Conservation (phyloP, 2,888 invertebrate genomes). For the Drosophila greeni region DNA sequence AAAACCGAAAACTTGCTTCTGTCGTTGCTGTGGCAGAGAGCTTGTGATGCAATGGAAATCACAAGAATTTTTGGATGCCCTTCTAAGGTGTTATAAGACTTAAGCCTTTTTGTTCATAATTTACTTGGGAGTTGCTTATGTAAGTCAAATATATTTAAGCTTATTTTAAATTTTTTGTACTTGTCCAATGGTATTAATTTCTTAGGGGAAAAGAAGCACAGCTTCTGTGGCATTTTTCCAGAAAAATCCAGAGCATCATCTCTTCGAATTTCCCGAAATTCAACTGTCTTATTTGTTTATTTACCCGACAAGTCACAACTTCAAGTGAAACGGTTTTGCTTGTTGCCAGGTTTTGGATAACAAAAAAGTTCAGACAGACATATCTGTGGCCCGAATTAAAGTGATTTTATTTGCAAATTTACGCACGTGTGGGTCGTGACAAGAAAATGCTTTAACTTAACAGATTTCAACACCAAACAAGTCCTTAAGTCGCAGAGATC, state of each 20-base stretch:
- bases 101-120: neutral
- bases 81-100: neutral
- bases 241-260: neutral
- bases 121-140: neutral
- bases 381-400: neutral
- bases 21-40: neutral
- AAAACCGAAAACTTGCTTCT: neutral
- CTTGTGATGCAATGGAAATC: neutral
- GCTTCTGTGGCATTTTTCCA: neutral
- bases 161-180: neutral
- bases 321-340: neutral
- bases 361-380: neutral
- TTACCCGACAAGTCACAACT: neutral
- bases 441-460: neutral
- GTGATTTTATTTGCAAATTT: constrained; percentile 2
- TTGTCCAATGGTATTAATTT: neutral
- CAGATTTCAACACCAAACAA: neutral
- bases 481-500: neutral
- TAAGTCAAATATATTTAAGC: neutral
- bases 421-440: neutral
- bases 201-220: neutral
- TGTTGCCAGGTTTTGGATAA: neutral
- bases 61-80: neutral
- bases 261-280: neutral
- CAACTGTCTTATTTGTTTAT: neutral